These are phyloP conservation scores for Chymomyza amoena DNA, from an alignment of 2,888 invertebrate species.

Conservation along the genomic window DNA sequence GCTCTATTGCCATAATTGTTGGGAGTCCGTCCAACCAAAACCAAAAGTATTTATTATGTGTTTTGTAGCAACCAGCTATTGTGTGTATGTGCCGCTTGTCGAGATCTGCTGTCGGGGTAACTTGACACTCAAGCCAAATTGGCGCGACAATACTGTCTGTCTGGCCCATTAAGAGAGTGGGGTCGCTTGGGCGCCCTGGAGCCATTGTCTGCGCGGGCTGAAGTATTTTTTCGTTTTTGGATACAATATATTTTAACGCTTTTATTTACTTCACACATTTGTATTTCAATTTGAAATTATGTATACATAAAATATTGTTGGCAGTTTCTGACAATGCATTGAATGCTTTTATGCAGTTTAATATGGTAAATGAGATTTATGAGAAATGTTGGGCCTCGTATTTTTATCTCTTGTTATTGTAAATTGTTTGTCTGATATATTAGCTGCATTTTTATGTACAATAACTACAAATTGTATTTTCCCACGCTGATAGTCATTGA, in stretches of 20 bases:
- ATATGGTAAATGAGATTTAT: constrained; percentile 64
- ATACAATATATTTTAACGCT: constrained; percentile 22
- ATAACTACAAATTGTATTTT: constrained; percentile 23
- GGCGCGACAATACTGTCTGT: constrained; percentile 55
- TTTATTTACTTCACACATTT: constrained; percentile 42
- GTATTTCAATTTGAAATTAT: constrained; percentile 43
- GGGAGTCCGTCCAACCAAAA: constrained; percentile 35
- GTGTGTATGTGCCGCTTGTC: constrained; percentile 22
- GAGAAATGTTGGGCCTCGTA: constrained; percentile 35
- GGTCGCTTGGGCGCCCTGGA: constrained; percentile 22
- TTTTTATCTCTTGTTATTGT: constrained; percentile 1
- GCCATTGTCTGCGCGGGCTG: constrained; percentile 33
- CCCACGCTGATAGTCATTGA: constrained; percentile 57
- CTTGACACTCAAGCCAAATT: constrained; percentile 52
- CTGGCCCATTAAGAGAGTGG: constrained; percentile 21
- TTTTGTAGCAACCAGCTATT: not conserved
- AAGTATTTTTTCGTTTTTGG: constrained; percentile 2
- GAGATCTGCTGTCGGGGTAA: constrained; percentile 43
- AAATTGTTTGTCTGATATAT: not conserved
- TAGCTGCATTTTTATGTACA: not conserved
- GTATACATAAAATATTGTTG: constrained; percentile 12
- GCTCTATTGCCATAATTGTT: constrained; percentile 36
- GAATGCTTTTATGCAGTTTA: constrained; percentile 38
- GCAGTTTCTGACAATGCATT: constrained; percentile 17
- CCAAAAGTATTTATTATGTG: not conserved